Evolutionary conservation across 2,888 invertebrate species (phyloP).

Genomic region (Cybosia mesomella): DNA sequence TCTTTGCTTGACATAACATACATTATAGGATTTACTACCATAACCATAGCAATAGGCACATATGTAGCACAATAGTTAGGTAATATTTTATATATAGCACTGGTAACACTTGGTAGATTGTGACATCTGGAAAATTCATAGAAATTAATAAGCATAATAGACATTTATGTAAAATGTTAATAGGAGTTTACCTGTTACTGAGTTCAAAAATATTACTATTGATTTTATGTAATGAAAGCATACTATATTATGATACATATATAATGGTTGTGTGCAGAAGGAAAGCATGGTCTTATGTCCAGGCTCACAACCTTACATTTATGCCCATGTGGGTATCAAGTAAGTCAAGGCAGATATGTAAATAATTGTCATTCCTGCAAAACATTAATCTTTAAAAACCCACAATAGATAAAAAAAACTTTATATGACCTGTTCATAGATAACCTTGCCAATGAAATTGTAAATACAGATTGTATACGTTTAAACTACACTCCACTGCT

Average conservation of each 20-base stretch:
- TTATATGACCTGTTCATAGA: constrained; percentile 1
- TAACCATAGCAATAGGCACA: constrained; percentile 90
- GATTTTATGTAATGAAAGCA: no score
- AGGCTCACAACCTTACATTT: not conserved
- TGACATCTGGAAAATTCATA: constrained; percentile 89
- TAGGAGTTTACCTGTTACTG: no score
- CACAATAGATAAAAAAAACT: not conserved
- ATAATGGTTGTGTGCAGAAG: no score
- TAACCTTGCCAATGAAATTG: not conserved
- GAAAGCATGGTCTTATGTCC: no score
- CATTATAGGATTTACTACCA: constrained; percentile 92
- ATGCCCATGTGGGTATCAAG: no score
- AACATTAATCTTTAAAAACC: not conserved
- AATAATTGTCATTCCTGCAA: not conserved
- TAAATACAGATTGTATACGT: constrained; percentile 4
- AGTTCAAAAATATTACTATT: no score
- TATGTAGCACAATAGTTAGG: constrained; percentile 94
- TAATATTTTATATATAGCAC: constrained; percentile 85
- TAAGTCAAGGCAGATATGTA: constrained; percentile 1
- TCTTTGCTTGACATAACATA: constrained; percentile 89
- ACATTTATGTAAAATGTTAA: not conserved
- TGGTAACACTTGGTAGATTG: constrained; percentile 87
- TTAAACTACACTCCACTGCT: not conserved
- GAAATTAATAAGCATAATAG: not conserved
- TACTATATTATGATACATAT: no score